Evolutionary conservation across 2,797 vertebrate genomes (phyloP).

Genomic region (Oreochromis mossambicus): DNA sequence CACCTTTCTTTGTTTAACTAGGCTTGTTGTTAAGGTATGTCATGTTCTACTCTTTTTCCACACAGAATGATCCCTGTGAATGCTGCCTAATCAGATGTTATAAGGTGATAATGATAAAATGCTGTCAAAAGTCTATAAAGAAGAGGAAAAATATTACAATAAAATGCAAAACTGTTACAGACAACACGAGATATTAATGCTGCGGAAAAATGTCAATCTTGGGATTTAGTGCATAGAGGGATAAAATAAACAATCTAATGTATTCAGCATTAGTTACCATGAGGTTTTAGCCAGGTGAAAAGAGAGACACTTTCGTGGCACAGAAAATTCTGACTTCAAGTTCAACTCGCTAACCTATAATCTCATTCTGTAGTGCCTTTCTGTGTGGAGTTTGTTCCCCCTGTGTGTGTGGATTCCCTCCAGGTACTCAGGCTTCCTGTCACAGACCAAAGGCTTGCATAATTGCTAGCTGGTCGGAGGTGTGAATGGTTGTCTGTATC

Average conservation of each 20-base stretch:
- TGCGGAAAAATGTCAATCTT: not conserved
- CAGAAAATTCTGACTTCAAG: not conserved
- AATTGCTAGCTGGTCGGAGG: accelerated
- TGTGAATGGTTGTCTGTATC: not conserved
- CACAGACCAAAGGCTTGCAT: not conserved
- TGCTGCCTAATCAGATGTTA: not conserved
- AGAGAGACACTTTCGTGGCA: not conserved
- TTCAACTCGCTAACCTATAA: not conserved
- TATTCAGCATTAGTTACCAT: accelerated
- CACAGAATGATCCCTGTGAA: not conserved
- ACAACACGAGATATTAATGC: not conserved
- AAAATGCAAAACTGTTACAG: not conserved
- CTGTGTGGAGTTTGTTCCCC: accelerated
- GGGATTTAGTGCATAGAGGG: accelerated
- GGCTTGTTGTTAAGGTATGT: not conserved
- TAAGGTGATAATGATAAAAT: not conserved
- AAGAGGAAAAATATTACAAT: not conserved
- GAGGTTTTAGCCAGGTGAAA: not conserved
- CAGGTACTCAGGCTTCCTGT: not conserved
- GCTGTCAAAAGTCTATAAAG: not conserved
- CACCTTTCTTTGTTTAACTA: not conserved
- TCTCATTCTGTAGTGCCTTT: not conserved
- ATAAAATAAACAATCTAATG: not conserved
- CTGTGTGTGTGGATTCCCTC: not conserved
- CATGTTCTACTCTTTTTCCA: not conserved